Base-by-base conservation (phyloP, 2,888 invertebrate species). In the Onchidella celtica region DNA sequence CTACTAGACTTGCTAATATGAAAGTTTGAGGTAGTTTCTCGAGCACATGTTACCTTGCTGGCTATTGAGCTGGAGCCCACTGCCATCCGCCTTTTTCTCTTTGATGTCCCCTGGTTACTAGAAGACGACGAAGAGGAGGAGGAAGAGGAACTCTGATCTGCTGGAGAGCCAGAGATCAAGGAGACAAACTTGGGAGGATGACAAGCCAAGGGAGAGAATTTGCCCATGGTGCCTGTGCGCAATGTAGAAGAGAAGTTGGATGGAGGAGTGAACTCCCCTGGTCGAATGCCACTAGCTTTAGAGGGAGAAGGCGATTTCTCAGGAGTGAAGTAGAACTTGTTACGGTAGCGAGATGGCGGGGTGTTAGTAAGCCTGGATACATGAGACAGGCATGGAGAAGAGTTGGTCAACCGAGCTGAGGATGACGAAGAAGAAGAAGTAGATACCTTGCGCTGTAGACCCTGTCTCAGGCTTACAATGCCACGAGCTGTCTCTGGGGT, bases 401-500 rank as follows among this genome's bases (percentile, higher is more conserved):
- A 76, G 36, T 79, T 55, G 40, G 63, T 61, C 24, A 84, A 72
- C 29, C 69, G 72, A 21, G 66, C 55, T 6, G 81, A 34, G 29
- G 70, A 81, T 57, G 81, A 81, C 27, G 75, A 69, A 9, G 81
- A 81, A 24, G 81, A 38, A 68, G 81, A 61, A 32, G 82, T 78
- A 17, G 81, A 74, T 84, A 84, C 84, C 84, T 85, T 83, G 47
- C 83, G 84, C 36, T 83, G 81, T n/a, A 86, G 72, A 38, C 87
- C 86, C 24, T 85, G 85, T 34, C 86, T 84, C 34, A 90, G 84
- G 78, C 87, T 86, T n/a, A 88, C 86, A 40, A 90, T 87, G 21
- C 91, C 91, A 65, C 91, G 73, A 2, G 90, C 90, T 21, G 90
- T 90, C 81, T 91, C 90, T 59, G 90, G 91, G 0, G 91, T 91